A percentile compares a stretch with the other conserved stretches of the same genome.
phyloP scores from a whole-genome alignment of 1,140 invertebrate species.

The Branchinecta lynchi region DNA sequence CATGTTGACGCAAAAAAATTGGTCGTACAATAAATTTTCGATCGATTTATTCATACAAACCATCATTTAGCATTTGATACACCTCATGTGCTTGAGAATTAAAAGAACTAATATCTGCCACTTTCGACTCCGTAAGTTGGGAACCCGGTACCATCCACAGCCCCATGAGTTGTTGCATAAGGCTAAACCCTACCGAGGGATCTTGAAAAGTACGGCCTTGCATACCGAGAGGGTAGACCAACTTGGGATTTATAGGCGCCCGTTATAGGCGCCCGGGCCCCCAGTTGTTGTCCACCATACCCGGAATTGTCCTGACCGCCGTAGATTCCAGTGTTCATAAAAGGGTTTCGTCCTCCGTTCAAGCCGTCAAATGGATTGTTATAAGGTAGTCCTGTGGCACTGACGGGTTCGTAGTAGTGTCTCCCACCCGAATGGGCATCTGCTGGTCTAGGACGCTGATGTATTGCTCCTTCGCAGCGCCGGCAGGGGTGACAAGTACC shows the following conservation, averaged over 20 bases:
- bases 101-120: neutral
- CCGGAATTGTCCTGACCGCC: neutral
- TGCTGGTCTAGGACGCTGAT: neutral
- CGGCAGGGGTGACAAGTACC: too few relatives aligned
- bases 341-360: neutral
- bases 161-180: neutral
- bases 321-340: neutral
- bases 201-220: neutral
- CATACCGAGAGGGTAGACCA: neutral
- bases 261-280: too few relatives aligned
- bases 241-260: neutral
- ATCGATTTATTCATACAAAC: neutral
- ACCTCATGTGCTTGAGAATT: neutral
- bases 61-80: neutral
- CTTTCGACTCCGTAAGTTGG: neutral
- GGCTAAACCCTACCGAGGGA: neutral
- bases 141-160: neutral
- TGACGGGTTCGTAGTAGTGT: neutral
- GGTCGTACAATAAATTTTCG: too few relatives aligned
- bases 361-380: neutral
- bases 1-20: too few relatives aligned
- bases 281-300: neutral
- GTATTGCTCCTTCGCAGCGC: neutral
- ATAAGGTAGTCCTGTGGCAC: neutral
- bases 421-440: neutral